phyloP scores from a whole-genome alignment of 2,113 vertebrate species.

The Xiphophorus maculatus region DNA sequence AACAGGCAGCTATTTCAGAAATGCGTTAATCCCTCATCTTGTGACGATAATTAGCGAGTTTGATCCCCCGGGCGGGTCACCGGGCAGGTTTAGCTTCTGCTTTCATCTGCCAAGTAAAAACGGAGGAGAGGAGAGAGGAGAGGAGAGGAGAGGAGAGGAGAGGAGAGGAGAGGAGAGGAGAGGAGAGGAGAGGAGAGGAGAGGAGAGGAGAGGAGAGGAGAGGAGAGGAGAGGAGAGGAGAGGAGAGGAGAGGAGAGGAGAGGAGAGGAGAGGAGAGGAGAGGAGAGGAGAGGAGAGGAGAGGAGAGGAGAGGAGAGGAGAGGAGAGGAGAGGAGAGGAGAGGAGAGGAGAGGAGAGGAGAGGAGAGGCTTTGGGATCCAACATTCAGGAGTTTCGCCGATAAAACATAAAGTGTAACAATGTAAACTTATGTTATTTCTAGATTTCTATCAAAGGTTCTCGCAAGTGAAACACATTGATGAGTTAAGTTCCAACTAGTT shows the following conservation, averaged over 20 bases:
- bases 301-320: constrained; percentile 49
- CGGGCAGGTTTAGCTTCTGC: constrained; percentile 81
- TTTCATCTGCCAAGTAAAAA: constrained; percentile 74
- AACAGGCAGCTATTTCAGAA: constrained; percentile 99
- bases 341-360: constrained; percentile 46
- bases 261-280: constrained; percentile 56
- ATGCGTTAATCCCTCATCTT: constrained; percentile 99
- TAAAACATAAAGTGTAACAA: background rate
- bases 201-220: constrained; percentile 21
- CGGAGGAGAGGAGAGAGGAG: constrained; percentile 17
- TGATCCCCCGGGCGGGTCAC: constrained; percentile 83
- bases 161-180: constrained; percentile 45
- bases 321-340: constrained; percentile 57
- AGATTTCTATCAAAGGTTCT: background rate
- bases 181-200: constrained; percentile 45
- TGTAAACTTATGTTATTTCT: background rate
- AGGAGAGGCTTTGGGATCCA: constrained; percentile 23
- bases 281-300: constrained; percentile 38
- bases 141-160: constrained; percentile 50
- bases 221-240: constrained; percentile 39
- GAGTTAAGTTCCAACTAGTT: background rate
- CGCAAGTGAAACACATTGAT: background rate
- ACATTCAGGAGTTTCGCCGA: background rate
- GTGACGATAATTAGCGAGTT: constrained; percentile 97
- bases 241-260: constrained; percentile 49